phyloP scores from a whole-genome alignment of 2,113 vertebrate genomes.

The Forbesichthys agassizii region DNA sequence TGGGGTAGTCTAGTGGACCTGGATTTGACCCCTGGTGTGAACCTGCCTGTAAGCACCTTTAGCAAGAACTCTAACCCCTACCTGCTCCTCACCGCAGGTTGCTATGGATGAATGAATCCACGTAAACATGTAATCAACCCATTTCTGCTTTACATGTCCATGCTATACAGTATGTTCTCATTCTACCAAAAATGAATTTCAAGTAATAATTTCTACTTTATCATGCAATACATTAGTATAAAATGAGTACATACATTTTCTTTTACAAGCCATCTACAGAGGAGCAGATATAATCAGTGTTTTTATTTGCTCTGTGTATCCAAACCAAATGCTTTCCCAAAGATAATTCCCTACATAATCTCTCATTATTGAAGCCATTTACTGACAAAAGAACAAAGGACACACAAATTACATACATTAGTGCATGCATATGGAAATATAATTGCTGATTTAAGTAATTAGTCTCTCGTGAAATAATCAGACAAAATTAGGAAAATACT shows the following conservation, averaged over 20 bases:
- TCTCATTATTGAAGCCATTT: conserved; percentile 64
- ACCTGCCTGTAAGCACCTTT: too few species aligned
- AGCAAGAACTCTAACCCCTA: too few species aligned
- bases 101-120: too few species aligned
- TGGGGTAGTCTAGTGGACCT: too few species aligned
- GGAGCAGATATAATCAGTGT: conserved; percentile 28
- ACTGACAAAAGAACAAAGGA: conserved; percentile 41
- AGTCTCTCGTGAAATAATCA: conserved; percentile 68
- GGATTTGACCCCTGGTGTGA: too few species aligned
- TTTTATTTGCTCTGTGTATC: conserved; percentile 51
- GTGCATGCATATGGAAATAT: conserved; percentile 58
- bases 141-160: too few species aligned
- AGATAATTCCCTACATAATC: conserved; percentile 52
- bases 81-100: too few species aligned
- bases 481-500: conserved; percentile 57
- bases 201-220: too few species aligned
- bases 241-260: conserved; percentile 5
- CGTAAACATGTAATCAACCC: too few species aligned
- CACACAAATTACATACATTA: conserved; percentile 60
- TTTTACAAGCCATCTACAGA: conserved; percentile 29
- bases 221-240: too few species aligned
- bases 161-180: too few species aligned
- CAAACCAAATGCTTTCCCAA: conserved; percentile 44
- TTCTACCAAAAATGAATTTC: too few species aligned
- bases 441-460: conserved; percentile 63